Evolutionary conservation across 2,888 invertebrate genomes (phyloP).

Genomic region (Polydesmus complanatus): DNA sequence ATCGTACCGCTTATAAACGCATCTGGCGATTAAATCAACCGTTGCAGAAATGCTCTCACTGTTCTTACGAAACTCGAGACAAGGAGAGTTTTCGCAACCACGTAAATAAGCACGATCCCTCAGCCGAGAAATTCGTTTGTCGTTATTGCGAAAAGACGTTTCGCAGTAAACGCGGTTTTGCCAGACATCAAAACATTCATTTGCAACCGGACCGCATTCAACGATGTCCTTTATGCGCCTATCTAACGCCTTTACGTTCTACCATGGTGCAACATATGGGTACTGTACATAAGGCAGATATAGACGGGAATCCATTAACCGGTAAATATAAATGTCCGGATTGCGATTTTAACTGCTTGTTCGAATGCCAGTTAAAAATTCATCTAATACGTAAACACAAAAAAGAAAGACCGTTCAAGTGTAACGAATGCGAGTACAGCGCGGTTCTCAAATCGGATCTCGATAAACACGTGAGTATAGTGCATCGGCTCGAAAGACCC

Average conservation of each 20-base stretch:
- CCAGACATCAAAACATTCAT: constrained; percentile 20
- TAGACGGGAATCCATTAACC: constrained; percentile 21
- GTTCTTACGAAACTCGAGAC: constrained; percentile 7
- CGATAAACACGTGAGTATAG: not conserved
- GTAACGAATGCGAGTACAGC: not conserved
- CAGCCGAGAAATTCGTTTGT: constrained; percentile 15
- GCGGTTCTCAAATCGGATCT: not conserved
- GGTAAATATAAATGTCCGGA: constrained; percentile 16
- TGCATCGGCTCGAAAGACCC: not conserved
- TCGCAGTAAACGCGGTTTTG: constrained; percentile 23
- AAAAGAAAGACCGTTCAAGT: constrained; percentile 5
- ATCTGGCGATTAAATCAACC: constrained; percentile 10
- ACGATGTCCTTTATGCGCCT: not conserved
- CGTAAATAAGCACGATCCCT: constrained; percentile 6
- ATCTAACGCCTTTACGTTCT: constrained; percentile 15
- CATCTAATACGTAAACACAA: constrained; percentile 23
- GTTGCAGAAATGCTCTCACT: constrained; percentile 3
- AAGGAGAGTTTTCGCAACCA: constrained; percentile 5
- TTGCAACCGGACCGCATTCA: not conserved
- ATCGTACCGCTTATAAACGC: constrained; percentile 1
- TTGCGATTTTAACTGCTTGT: constrained; percentile 20
- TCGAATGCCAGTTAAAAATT: constrained; percentile 24
- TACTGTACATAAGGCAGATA: constrained; percentile 22
- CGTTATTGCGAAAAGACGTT: constrained; percentile 21
- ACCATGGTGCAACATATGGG: constrained; percentile 25